These are phyloP conservation scores for Paragorgia papillata DNA, from an alignment of 92 coral and sea anemone genomes.

Conservation along the genomic window DNA sequence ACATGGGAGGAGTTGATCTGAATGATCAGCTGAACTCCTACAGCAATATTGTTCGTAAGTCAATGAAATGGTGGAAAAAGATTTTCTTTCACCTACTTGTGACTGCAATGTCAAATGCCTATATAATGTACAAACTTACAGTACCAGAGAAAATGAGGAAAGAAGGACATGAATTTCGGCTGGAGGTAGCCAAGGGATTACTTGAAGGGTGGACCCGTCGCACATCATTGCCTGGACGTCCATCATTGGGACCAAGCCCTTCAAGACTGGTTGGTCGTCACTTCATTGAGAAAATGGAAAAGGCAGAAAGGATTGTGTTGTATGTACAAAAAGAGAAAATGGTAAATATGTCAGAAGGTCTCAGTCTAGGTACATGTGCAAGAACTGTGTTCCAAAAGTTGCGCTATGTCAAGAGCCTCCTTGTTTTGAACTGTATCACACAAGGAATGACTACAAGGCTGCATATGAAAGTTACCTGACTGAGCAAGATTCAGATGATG, in stretches of 20 bases:
- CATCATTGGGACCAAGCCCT: conserved; percentile 46
- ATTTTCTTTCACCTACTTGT: conserved; percentile 57
- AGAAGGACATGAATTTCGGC: conserved; percentile 20
- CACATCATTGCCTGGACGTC: conserved; percentile 25
- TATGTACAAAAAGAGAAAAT: conserved; percentile 53
- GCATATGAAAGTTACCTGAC: no score
- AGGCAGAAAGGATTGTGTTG: conserved; percentile 60
- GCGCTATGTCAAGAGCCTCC: conserved; percentile 65
- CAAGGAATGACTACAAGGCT: conserved; percentile 52
- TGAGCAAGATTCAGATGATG: no score
- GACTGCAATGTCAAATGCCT: conserved; percentile 74
- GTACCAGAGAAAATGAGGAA: neutral
- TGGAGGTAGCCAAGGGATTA: conserved; percentile 41
- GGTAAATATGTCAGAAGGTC: conserved; percentile 40
- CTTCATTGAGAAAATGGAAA: conserved; percentile 46
- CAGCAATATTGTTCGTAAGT: conserved; percentile 62
- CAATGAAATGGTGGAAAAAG: conserved; percentile 66
- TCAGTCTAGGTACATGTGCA: conserved; percentile 60
- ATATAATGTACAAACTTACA: conserved; percentile 53
- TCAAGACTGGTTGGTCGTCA: conserved; percentile 45
- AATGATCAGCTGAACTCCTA: conserved; percentile 61
- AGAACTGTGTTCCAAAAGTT: conserved; percentile 52
- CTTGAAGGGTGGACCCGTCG: conserved; percentile 30
- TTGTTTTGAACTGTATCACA: conserved; percentile 69
- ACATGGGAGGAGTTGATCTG: conserved; percentile 71